Base-by-base conservation (phyloP, 2,797 vertebrate species). In the Paguma larvata region DNA sequence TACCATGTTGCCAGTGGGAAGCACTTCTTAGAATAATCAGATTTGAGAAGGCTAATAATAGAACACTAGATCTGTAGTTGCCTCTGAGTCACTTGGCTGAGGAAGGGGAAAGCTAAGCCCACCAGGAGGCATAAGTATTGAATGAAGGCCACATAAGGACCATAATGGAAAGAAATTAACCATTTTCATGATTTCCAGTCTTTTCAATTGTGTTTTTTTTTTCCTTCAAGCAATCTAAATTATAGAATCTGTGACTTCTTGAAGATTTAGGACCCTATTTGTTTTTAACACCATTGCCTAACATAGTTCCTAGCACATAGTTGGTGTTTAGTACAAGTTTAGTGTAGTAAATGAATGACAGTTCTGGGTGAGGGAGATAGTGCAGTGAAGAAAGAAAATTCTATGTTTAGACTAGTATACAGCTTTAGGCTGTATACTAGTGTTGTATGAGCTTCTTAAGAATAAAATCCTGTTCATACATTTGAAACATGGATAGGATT, bases 1-100 rank as follows among this genome's bases (percentile, higher is more conserved):
- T 97, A 97, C 96, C 97, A 96, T 87, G 94, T 96, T 97, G 79
- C 93, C 84, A 97, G 97, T 97, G 94, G 97, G 96, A 97, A 97
- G 95, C 5, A 10, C 85, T 95, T 96, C 95, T 96, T 97, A 89
- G 95, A 98, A 98, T 96, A 97, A 97, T 97, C 95, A 97, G 91
- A 88, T 97, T 97, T 97, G 84, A 96, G 85, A 92, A 95, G 48
- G 38, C 93, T 98, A 97, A 97, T 97, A 97, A 97, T 97, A 97
- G 97, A 96, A 93, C 83, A 83, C 34, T 73, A 72, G 80, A 21
- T 94, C 44, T 91, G 6, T 83, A 41, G 77, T 73, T 95, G 86
- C 86, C 73, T 92, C 59, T 97, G 97, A 98, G 93, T 97, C 97
- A 97, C 62, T 88, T 62, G 62, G 67, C 86, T 94, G 72, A 97